Conservation (phyloP, 53 echinoderm and acorn worm genomes). For the Crossaster papposus region DNA sequence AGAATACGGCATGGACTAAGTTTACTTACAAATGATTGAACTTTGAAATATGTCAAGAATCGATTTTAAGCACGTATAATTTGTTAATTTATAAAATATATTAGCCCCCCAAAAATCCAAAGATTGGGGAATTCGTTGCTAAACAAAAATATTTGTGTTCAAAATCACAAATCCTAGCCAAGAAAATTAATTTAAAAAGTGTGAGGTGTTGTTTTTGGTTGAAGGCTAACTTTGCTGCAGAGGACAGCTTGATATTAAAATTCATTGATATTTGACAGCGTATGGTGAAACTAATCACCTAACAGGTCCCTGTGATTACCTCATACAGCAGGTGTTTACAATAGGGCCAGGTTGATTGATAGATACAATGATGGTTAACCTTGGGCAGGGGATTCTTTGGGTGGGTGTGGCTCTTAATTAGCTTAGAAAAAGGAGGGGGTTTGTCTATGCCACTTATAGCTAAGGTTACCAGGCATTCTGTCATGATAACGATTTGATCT, state of each 20-base stretch:
- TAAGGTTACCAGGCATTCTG: too few species aligned
- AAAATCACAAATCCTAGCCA: background rate
- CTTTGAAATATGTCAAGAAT: too few species aligned
- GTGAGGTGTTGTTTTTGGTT: background rate
- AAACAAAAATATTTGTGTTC: background rate
- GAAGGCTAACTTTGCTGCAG: background rate
- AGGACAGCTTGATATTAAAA: background rate
- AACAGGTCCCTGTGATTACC: background rate
- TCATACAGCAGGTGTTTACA: background rate
- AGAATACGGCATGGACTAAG: too few species aligned
- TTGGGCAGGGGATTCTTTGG: background rate
- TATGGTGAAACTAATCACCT: background rate
- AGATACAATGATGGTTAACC: background rate
- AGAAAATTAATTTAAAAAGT: constrained; percentile 1
- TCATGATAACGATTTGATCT: too few species aligned
- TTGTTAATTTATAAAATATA: too few species aligned
- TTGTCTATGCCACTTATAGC: background rate
- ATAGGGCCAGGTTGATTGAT: background rate
- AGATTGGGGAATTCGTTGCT: too few species aligned
- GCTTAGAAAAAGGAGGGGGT: background rate
- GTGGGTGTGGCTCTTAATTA: background rate
- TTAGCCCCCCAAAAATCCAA: too few species aligned
- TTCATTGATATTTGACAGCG: background rate
- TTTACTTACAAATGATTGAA: too few species aligned
- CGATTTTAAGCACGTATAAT: too few species aligned